A percentile compares a stretch with the other conserved stretches of the same genome.
Conservation (phyloP, 2,113 vertebrate species). For the Lampris incognitus region DNA sequence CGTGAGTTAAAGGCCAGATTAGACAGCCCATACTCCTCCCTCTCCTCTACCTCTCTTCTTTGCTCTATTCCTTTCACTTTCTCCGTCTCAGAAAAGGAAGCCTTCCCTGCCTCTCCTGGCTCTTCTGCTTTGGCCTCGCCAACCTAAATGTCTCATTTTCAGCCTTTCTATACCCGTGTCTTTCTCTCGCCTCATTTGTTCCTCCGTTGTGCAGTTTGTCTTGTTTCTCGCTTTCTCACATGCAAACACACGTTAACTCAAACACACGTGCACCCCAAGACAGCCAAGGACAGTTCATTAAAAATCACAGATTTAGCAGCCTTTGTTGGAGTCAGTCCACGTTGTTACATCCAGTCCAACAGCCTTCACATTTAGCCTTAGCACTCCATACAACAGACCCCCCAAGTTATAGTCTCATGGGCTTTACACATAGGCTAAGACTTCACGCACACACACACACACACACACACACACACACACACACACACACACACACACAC, state of each 20-base stretch:
- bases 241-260: neutral
- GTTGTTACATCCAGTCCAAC: conserved; percentile 40
- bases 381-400: conserved; percentile 41
- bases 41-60: conserved; percentile 29
- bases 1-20: conserved; percentile 61
- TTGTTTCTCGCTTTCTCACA: conserved; percentile 5
- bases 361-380: conserved; percentile 46
- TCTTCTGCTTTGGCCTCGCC: conserved; percentile 1
- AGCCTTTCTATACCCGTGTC: neutral
- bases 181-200: conserved; percentile 27
- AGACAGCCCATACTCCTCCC: conserved; percentile 37
- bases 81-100: neutral
- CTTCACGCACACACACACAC: neutral
- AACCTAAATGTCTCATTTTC: neutral
- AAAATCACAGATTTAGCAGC: conserved; percentile 43
- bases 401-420: conserved; percentile 16
- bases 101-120: conserved; percentile 8
- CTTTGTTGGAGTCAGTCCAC: conserved; percentile 35
- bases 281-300: conserved; percentile 71
- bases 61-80: conserved; percentile 25
- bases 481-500: neutral
- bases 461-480: neutral
- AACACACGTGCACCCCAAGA: conserved; percentile 11
- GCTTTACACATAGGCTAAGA: neutral
- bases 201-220: conserved; percentile 28